Base-by-base conservation (phyloP, 2,888 invertebrate species). In the Caenorhabditis afra region DNA sequence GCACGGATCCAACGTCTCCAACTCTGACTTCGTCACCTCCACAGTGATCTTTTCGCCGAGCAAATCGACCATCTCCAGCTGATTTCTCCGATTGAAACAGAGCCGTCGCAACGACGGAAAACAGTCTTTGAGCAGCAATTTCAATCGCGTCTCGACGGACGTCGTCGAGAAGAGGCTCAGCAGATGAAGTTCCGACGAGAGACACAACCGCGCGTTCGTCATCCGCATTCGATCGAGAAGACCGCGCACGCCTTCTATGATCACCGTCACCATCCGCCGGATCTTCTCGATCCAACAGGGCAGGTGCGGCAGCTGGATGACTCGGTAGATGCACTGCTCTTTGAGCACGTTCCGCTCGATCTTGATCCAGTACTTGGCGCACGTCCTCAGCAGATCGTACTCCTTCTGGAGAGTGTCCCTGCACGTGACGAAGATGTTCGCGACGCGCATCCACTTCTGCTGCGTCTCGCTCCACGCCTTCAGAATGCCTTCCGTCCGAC, bases 291-390 rank as follows among this genome's bases (percentile, higher is more conserved):
- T 64, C 83, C 88, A 88, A 66, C 88, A 87, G 3, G 71, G 57
- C 8, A 83, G 70, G 53, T 88, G 87, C 12, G 83, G 79, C 14
- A 83, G 78, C 39, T 88, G 86, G 10, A 87, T 53, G 14, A 88
- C 44, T 35, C 79, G 57, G 47, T 81, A 74, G 53, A 67, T 81
- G 7, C 68, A 67, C 20, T 64, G 67, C 41, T 85, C 85, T 66
- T 81, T 78, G 8, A 23, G 35, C 10, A 84, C 74, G 57, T 68
- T 66, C 49, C 47, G 67, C 44, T 71, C 81, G 16, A 85, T 79
- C 47, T 74, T 62, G 14, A 78, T 64, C 79, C 83, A 85, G 58
- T 80, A 85, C 66, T 81, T 85, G 8, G 79, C 85, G 45, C 81
- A 79, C 14, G 75, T 76, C 39, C 82, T 59, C 44, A 84, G 75